Conservation (phyloP, 1,140 invertebrate species). For the Brachionus koreanus region DNA sequence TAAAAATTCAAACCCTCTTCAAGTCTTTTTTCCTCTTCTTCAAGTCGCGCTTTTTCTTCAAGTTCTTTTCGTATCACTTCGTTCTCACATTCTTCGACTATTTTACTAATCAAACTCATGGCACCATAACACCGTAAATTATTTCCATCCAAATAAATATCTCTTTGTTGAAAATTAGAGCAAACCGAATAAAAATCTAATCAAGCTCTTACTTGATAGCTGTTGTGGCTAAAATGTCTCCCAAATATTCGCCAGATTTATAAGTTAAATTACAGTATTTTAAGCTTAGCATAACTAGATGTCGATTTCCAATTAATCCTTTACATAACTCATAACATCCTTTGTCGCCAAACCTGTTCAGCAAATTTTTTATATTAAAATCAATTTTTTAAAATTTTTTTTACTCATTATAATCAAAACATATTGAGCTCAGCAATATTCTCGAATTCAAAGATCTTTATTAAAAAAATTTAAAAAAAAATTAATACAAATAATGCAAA, state of each 20-base stretch:
- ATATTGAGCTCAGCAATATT: slow-evolving; percentile 49
- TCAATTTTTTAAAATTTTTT: slow-evolving; percentile 32
- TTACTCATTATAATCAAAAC: slow-evolving; percentile 57
- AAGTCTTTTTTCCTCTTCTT: slow-evolving; percentile 49
- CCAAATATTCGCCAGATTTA: slow-evolving; percentile 43
- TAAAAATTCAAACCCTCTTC: not conserved
- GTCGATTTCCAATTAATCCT: slow-evolving; percentile 51
- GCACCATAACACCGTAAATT: slow-evolving; percentile 54
- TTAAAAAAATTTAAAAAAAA: not conserved
- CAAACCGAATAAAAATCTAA: not conserved
- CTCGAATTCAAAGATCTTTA: slow-evolving; percentile 49
- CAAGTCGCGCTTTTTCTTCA: slow-evolving; percentile 49
- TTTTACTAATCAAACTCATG: slow-evolving; percentile 52
- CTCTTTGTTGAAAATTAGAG: slow-evolving; percentile 47
- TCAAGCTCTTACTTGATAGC: slow-evolving; percentile 50
- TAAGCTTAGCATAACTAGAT: slow-evolving; percentile 53
- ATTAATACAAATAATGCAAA: no score
- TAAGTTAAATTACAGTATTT: slow-evolving; percentile 45
- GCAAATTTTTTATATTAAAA: not conserved
- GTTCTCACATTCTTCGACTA: slow-evolving; percentile 53
- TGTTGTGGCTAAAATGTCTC: slow-evolving; percentile 51
- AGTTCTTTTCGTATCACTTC: slow-evolving; percentile 52
- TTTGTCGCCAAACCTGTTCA: slow-evolving; percentile 53
- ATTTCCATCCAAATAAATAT: slow-evolving; percentile 57
- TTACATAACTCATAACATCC: slow-evolving; percentile 52